These are phyloP conservation scores for Stictonetta naevosa DNA, from an alignment of 2,113 vertebrate species.

Conservation along the genomic window DNA sequence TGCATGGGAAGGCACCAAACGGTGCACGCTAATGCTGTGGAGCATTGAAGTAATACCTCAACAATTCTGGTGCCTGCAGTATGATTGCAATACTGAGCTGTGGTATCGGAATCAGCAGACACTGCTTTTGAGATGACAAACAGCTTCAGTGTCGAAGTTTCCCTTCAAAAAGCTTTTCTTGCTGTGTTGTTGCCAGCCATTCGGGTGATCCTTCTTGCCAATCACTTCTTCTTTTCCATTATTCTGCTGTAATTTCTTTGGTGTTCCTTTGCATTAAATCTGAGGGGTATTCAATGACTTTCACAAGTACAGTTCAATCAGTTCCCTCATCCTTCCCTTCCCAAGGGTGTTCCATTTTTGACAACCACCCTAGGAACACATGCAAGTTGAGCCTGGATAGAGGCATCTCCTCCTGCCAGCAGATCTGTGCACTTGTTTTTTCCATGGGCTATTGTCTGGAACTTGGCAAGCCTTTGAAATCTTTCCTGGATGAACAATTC, in stretches of 20 bases:
- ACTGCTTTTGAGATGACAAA: neutral
- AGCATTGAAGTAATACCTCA: neutral
- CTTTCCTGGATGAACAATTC: conserved; percentile 22
- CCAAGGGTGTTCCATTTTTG: neutral
- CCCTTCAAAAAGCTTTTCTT: neutral
- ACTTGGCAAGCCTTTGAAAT: conserved; percentile 9
- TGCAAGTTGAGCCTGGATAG: neutral
- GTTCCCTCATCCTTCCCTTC: neutral
- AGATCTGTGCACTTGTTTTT: neutral
- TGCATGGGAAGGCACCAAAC: neutral
- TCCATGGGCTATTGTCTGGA: neutral
- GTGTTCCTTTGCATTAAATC: neutral
- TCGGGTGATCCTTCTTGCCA: neutral
- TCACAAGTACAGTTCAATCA: neutral
- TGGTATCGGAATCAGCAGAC: neutral
- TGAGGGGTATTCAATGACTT: neutral
- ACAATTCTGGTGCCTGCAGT: neutral
- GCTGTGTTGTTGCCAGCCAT: neutral
- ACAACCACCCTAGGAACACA: neutral
- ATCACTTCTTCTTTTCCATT: neutral
- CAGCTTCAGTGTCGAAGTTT: neutral
- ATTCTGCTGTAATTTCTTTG: neutral
- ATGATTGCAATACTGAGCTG: rapidly evolving
- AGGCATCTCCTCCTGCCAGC: neutral
- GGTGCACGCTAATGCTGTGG: neutral